Evolutionary conservation across 2,797 vertebrate genomes (phyloP), one percentile per base, ranked within the genome.

Genomic region (Nyctalus aviator): DNA sequence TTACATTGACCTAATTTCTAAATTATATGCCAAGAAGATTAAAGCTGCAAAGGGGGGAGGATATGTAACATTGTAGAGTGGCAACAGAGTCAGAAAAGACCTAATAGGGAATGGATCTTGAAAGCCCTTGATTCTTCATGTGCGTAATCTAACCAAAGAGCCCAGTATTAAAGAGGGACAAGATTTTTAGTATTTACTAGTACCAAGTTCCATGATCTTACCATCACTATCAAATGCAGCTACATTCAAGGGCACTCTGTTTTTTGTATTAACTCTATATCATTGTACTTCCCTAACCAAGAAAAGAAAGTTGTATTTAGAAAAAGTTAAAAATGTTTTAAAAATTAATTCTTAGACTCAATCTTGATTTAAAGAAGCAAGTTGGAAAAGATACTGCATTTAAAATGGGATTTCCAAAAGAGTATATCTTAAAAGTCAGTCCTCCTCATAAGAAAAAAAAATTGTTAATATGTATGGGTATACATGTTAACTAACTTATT

Each of bases 281-380:
- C 12, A 48, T 21, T 25, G 1, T 68, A 23, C 8, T 68, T 90
- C 20, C 41, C 75, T 94, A 92, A 75, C 20, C n/a, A 95, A 89
- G 15, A 35, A 78, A 79, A 71, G 18, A 84, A 93, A 84, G 0
- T 0, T 48, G 1, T 35, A 17, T 30, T 92, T 93, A 62, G 27
- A 30, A 62, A 62, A 30, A 27, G 25, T 59, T 59, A 27, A 59
- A 59, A 59, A 59, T 59, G 46, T 48, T 48, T 48, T 13, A 4
- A 62, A 62, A 62, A 62, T 59, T 62, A 62, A 62, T 62, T 62
- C 27, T 62, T 62, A 69, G 35, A 76, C 23, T 89, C 30, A 73
- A 68, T 69, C 7, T 89, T 91, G 25, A 93, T 85, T 90, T 95
- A 25, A 90, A 86, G 25, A 88, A 85, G 21, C 13, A 82, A 77